A percentile compares a stretch with the other conserved stretches of the same genome.
Evolutionary conservation across 2,113 vertebrate genomes (phyloP).

Genomic region (Clupea harengus): DNA sequence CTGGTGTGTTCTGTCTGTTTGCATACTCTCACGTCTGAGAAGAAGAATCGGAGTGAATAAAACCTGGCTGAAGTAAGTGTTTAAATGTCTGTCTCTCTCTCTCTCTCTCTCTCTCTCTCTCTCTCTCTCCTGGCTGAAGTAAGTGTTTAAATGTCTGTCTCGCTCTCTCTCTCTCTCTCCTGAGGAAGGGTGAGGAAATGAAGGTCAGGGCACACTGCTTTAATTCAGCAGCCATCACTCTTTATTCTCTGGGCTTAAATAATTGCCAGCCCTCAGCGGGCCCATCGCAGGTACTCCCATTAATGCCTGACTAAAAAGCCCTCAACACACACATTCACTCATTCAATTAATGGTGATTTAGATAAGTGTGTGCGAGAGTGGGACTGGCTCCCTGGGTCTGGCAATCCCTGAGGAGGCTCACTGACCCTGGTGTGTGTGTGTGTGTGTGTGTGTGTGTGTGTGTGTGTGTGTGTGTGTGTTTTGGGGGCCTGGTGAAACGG

Average conservation of each 20-base stretch:
- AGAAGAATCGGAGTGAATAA: too few species aligned
- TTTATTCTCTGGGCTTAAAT: conserved; percentile 42
- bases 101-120: conserved; percentile 1
- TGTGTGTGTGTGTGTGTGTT: too few species aligned
- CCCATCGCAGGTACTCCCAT: conserved; percentile 34
- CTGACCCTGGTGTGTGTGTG: too few species aligned
- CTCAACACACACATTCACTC: conserved; percentile 44
- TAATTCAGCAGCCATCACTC: conserved; percentile 25
- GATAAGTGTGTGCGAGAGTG: conserved; percentile 38
- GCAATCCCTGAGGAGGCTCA: too few species aligned
- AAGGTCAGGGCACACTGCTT: conserved; percentile 32
- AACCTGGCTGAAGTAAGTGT: too few species aligned
- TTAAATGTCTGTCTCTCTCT: not conserved
- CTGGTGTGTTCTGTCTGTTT: not conserved
- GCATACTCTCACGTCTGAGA: not conserved
- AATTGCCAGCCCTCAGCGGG: conserved; percentile 37
- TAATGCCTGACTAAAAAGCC: conserved; percentile 48
- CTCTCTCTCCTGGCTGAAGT: not conserved
- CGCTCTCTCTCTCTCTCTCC: not conserved
- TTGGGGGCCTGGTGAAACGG: too few species aligned
- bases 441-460: too few species aligned
- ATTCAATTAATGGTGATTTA: conserved; percentile 58
- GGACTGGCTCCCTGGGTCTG: not conserved
- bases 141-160: not conserved
- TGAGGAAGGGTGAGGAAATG: conserved; percentile 33